A percentile compares a stretch with the other conserved stretches of the same genome.
These are phyloP conservation scores for Chrysochloris asiatica DNA, from an alignment of 2,113 vertebrate species.

Conservation along the genomic window DNA sequence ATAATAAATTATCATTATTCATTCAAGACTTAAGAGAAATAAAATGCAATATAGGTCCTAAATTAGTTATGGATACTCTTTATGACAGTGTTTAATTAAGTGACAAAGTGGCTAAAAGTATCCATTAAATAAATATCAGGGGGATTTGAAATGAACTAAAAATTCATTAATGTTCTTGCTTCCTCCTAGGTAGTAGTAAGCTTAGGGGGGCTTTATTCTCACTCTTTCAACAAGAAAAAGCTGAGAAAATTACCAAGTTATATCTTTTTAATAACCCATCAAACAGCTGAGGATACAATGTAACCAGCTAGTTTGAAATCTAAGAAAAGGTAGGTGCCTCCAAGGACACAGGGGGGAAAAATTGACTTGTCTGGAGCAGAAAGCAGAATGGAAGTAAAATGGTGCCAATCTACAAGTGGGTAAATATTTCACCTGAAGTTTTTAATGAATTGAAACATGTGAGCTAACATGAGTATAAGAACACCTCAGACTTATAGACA, in stretches of 20 bases:
- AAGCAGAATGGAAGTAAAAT: neutral
- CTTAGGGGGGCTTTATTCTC: neutral
- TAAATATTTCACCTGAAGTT: neutral
- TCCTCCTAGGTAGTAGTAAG: neutral
- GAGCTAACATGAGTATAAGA: neutral
- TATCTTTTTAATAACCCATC: neutral
- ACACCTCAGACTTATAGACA: neutral
- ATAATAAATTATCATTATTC: slow-evolving; percentile 61
- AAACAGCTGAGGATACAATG: neutral
- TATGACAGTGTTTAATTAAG: slow-evolving; percentile 76
- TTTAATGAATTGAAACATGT: neutral
- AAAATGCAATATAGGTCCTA: slow-evolving; percentile 77
- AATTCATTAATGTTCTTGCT: slow-evolving; percentile 64
- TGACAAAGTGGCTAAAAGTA: slow-evolving; percentile 78
- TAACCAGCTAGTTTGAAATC: neutral
- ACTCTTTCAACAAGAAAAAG: neutral
- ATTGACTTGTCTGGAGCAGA: too few relatives aligned
- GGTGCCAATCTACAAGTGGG: neutral
- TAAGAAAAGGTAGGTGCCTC: neutral
- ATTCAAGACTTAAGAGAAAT: slow-evolving; percentile 69
- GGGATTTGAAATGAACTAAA: slow-evolving; percentile 73
- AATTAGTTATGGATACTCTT: slow-evolving; percentile 78
- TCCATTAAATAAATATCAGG: slow-evolving; percentile 74
- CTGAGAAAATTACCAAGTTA: neutral
- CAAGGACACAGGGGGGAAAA: neutral